These are phyloP conservation scores for Drosophila merina DNA, from an alignment of 2,888 invertebrate genomes.

Conservation along the genomic window DNA sequence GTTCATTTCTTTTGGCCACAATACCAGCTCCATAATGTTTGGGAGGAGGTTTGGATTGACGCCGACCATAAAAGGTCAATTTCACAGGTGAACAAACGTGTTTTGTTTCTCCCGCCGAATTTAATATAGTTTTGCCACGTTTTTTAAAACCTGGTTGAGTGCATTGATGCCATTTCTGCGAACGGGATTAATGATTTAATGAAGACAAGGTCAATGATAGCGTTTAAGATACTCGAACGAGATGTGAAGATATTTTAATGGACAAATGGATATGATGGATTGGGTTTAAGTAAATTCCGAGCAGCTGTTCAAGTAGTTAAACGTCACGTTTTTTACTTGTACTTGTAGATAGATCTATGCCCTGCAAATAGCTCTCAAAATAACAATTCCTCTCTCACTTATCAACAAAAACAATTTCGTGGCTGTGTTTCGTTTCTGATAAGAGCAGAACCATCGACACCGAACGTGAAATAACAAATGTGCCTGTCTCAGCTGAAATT, in stretches of 20 bases:
- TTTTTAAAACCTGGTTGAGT: conserved; percentile 49
- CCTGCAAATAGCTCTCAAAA: conserved; percentile 26
- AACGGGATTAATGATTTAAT: conserved; percentile 48
- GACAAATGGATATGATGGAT: conserved; percentile 16
- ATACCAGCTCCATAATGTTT: conserved; percentile 7
- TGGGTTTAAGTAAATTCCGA: conserved; percentile 11
- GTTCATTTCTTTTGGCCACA: conserved; percentile 44
- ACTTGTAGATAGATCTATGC: background rate
- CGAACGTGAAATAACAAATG: conserved; percentile 18
- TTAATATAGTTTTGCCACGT: conserved; percentile 38
- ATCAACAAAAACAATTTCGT: conserved; percentile 42
- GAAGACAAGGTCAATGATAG: conserved; percentile 70
- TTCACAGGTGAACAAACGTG: conserved; percentile 73
- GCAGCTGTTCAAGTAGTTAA: conserved; percentile 40
- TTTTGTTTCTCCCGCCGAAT: conserved; percentile 30
- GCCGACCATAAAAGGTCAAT: conserved; percentile 70
- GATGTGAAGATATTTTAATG: conserved; percentile 49
- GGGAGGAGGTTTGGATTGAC: conserved; percentile 26
- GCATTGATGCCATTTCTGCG: conserved; percentile 57
- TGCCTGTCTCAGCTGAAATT: conserved; percentile 30
- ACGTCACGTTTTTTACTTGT: conserved; percentile 17
- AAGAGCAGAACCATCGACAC: conserved; percentile 34
- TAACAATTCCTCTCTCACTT: conserved; percentile 32
- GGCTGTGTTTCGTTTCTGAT: conserved; percentile 24
- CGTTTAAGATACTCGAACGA: conserved; percentile 33